These are phyloP conservation scores for Clarias laeviceps DNA, from an alignment of 2,797 vertebrate genomes.

Conservation along the genomic window DNA sequence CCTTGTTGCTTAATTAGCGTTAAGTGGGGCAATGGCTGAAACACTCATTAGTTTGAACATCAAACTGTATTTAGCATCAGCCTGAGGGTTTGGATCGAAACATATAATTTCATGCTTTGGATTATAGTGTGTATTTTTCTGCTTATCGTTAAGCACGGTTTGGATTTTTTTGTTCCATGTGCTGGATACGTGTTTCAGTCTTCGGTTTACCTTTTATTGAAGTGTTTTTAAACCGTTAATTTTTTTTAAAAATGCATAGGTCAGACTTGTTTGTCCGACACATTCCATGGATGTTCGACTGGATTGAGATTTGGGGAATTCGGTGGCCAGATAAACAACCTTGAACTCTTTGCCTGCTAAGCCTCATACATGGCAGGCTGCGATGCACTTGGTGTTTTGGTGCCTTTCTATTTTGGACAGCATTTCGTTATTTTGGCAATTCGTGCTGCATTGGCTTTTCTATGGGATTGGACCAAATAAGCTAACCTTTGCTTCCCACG, in stretches of 20 bases:
- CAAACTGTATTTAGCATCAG: conserved; percentile 26
- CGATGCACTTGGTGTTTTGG: no score
- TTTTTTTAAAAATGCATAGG: background rate
- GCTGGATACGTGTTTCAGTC: background rate
- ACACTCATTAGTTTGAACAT: conserved; percentile 36
- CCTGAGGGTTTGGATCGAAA: conserved; percentile 17
- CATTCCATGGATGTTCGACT: no score
- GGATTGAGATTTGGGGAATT: no score
- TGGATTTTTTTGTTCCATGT: background rate
- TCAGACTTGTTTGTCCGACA: no score
- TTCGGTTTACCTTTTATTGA: background rate
- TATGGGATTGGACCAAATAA: no score
- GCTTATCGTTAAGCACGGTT: background rate
- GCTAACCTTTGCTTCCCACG: no score
- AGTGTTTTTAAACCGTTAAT: background rate
- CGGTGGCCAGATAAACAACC: no score
- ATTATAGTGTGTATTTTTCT: background rate
- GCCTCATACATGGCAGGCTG: no score
- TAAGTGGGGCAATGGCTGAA: conserved; percentile 16
- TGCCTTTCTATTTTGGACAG: no score
- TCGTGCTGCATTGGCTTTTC: no score
- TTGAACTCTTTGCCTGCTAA: no score
- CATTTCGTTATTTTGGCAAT: no score
- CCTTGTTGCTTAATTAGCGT: conserved; percentile 37
- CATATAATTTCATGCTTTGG: background rate